phyloP scores from a whole-genome alignment of 2,797 vertebrate genomes.

The Gallinago stenura region DNA sequence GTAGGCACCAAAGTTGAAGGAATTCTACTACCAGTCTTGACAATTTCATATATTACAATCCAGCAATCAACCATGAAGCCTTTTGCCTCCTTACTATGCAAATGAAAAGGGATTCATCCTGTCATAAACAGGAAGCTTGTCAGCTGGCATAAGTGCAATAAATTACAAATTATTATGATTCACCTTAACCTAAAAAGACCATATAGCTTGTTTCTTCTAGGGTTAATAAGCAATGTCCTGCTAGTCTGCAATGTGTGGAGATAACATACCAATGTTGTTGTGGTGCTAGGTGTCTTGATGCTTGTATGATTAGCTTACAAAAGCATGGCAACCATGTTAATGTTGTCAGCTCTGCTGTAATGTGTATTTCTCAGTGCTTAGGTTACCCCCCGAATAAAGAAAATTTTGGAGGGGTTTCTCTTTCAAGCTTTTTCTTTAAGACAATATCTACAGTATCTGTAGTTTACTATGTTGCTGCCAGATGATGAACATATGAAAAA shows the following conservation, averaged over 20 bases:
- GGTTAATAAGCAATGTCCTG: background rate
- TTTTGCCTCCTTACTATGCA: background rate
- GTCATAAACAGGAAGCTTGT: background rate
- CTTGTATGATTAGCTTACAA: background rate
- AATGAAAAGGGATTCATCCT: background rate
- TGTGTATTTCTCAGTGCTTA: background rate
- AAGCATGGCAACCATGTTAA: background rate
- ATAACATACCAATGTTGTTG: background rate
- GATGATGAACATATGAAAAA: background rate
- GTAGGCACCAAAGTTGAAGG: background rate
- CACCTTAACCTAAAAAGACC: background rate
- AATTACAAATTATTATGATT: background rate
- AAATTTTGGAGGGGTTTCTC: background rate
- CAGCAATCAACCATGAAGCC: rapidly evolving
- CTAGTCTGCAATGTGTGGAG: background rate
- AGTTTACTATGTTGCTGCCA: background rate
- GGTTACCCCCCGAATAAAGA: background rate
- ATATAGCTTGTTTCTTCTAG: background rate
- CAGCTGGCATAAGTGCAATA: background rate
- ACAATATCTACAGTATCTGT: background rate
- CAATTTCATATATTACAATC: background rate
- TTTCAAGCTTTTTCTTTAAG: background rate
- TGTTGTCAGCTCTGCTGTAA: background rate
- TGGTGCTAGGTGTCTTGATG: background rate
- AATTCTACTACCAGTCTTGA: background rate